Conservation (phyloP, 2,797 vertebrate genomes). For the Poecilia wingei region DNA sequence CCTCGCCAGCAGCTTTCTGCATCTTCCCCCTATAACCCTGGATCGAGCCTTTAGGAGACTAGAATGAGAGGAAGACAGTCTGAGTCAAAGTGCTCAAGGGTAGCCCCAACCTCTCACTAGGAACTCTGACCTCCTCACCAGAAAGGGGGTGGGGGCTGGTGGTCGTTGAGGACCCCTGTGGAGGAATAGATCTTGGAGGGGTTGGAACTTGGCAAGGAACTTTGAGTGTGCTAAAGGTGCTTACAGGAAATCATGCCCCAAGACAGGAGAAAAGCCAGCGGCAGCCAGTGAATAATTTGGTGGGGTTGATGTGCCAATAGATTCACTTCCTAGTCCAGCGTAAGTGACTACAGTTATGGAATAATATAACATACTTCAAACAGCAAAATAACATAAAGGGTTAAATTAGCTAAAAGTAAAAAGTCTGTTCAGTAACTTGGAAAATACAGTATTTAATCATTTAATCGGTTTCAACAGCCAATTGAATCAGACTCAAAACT, state of each 20-base stretch:
- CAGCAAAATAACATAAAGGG: too few species aligned
- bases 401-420: too few species aligned
- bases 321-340: too few species aligned
- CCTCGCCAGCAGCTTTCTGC: constrained; percentile 27
- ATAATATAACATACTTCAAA: too few species aligned
- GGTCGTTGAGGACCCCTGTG: constrained; percentile 12
- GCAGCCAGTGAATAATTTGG: too few species aligned
- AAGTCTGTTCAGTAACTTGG: too few species aligned
- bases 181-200: background rate
- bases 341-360: too few species aligned
- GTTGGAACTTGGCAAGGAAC: constrained; percentile 66
- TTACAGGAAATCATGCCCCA: constrained; percentile 64
- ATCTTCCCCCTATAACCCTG: constrained; percentile 13
- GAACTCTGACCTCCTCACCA: constrained; percentile 50
- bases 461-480: too few species aligned
- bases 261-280: constrained; percentile 43
- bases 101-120: constrained; percentile 41
- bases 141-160: background rate
- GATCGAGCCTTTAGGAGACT: constrained; percentile 34
- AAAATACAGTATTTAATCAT: too few species aligned
- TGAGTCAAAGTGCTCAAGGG: constrained; percentile 50
- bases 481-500: too few species aligned
- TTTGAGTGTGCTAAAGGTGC: constrained; percentile 70
- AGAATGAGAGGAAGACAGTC: constrained; percentile 45
- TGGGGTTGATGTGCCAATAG: too few species aligned